phyloP scores from a whole-genome alignment of 2,797 vertebrate species.

The Melanotaenia nigrans region DNA sequence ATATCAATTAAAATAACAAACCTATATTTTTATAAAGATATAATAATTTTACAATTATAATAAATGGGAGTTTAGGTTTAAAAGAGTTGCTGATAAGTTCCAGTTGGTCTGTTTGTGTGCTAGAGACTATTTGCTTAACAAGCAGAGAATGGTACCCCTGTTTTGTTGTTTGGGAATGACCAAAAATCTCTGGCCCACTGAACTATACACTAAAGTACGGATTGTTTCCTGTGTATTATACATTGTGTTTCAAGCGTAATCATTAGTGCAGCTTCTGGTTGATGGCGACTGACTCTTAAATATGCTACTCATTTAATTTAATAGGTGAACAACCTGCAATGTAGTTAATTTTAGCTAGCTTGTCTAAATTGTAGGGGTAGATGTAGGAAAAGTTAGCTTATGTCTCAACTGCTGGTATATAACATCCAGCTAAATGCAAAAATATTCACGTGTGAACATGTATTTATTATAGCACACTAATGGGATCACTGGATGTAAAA shows the following conservation, averaged over 20 bases:
- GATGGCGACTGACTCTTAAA: neutral
- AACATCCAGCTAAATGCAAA: neutral
- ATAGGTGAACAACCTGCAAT: neutral
- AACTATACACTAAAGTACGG: neutral
- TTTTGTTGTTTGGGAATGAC: neutral
- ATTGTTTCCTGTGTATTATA: neutral
- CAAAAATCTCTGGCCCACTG: neutral
- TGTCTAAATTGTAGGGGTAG: neutral
- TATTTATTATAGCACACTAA: neutral
- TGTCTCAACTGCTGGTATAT: neutral
- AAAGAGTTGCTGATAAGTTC: neutral
- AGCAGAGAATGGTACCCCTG: neutral
- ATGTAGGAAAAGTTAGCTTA: neutral
- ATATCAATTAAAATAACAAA: conserved; percentile 53
- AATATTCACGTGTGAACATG: neutral
- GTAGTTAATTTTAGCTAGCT: neutral
- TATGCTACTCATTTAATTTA: neutral
- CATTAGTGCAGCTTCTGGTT: neutral
- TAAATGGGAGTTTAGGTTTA: neutral
- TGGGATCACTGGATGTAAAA: neutral
- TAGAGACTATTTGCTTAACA: neutral
- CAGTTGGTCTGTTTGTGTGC: neutral
- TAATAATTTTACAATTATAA: conserved; percentile 6
- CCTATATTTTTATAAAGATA: neutral
- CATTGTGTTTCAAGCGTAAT: neutral